Evolutionary conservation across 2,113 vertebrate species (phyloP).

Genomic region (Monopterus albus): DNA sequence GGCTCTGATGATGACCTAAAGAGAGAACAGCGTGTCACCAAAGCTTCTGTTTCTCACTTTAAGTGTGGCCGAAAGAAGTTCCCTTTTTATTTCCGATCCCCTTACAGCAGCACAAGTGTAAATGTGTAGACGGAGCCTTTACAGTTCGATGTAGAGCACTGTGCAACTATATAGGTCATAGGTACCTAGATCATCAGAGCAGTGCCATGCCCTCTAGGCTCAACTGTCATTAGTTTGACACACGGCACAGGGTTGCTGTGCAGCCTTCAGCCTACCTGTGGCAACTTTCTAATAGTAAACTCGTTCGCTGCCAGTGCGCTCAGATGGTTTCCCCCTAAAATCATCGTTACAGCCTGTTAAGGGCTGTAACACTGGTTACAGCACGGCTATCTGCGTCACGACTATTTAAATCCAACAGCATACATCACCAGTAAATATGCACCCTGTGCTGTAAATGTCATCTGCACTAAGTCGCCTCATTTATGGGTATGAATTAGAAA

Average conservation of each 20-base stretch:
- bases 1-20: too few species aligned
- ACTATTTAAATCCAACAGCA: conserved; percentile 58
- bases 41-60: not conserved
- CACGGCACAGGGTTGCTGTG: conserved; percentile 33
- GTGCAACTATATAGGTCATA: conserved; percentile 69
- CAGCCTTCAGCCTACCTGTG: conserved; percentile 58
- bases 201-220: conserved; percentile 52
- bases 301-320: not conserved
- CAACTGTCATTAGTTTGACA: conserved; percentile 48
- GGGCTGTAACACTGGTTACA: not conserved
- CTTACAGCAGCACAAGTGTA: conserved; percentile 19
- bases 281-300: conserved; percentile 42
- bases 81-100: conserved; percentile 21
- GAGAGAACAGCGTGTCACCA: not conserved
- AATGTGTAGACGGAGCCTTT: conserved; percentile 14
- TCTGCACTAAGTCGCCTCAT: conserved; percentile 39
- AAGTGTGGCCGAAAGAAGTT: conserved; percentile 18
- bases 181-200: conserved; percentile 38
- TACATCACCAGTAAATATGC: conserved; percentile 36
- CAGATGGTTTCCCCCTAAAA: not conserved
- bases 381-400: conserved; percentile 2
- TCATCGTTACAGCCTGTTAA: not conserved
- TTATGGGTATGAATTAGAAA: conserved; percentile 62
- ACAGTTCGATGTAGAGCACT: conserved; percentile 37
- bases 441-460: conserved; percentile 57